Percentiles rank a stretch among this genome's conserved stretches.
These are phyloP conservation scores for Diplodus puntazzo DNA, from an alignment of 2,797 vertebrate species.

Conservation along the genomic window DNA sequence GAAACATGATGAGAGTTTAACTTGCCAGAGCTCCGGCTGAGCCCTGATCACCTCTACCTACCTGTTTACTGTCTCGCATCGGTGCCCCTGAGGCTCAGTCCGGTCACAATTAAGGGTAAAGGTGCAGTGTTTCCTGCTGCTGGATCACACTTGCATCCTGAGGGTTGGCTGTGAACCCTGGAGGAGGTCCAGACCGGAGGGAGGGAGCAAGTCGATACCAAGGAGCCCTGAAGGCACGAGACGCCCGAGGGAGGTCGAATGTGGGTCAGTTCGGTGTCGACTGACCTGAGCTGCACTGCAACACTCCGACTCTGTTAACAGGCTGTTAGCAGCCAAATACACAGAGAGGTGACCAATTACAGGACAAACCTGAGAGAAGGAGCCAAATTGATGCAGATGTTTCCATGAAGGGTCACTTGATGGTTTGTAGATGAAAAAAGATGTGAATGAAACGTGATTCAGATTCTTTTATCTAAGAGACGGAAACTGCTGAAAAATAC, in stretches of 20 bases:
- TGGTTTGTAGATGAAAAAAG: neutral
- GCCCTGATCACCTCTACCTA: neutral
- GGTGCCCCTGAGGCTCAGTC: slow-evolving; percentile 20
- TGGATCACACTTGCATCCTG: slow-evolving; percentile 57
- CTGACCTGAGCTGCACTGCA: slow-evolving; percentile 8
- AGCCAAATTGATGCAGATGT: neutral
- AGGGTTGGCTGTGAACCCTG: slow-evolving; percentile 71
- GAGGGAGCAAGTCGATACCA: slow-evolving; percentile 53
- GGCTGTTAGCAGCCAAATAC: neutral
- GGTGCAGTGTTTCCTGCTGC: slow-evolving; percentile 73
- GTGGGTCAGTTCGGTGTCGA: slow-evolving; percentile 39
- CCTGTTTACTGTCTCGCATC: neutral
- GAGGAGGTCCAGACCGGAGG: slow-evolving; percentile 54
- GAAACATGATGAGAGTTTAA: neutral
- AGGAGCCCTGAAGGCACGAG: slow-evolving; percentile 6
- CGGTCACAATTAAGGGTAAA: slow-evolving; percentile 66
- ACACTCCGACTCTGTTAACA: neutral
- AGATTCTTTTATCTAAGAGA: neutral
- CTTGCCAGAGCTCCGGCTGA: neutral
- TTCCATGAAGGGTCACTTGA: neutral
- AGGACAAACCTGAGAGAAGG: neutral
- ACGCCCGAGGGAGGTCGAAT: neutral
- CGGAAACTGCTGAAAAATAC: no score
- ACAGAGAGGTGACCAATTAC: neutral
- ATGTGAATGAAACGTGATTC: neutral